Conservation (phyloP, 35 echinoderm and acorn worm genomes). For the Holothuria glaberrima region DNA sequence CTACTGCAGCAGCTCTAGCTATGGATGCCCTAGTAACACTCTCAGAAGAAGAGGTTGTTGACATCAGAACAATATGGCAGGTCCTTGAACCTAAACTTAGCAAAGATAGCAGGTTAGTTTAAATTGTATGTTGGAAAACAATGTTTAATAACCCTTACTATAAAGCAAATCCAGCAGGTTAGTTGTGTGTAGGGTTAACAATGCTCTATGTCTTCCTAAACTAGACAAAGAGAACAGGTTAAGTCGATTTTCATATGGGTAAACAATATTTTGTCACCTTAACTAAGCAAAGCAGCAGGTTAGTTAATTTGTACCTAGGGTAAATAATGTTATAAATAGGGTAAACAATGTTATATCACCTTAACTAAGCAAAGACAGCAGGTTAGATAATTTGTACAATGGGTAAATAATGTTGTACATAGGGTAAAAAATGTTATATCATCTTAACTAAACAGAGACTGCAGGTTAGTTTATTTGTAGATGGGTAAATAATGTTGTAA, state of each 20-base stretch:
- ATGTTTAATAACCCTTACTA: too few relatives aligned
- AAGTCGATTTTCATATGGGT: not conserved
- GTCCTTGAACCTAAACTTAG: conserved; percentile 72
- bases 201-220: not conserved
- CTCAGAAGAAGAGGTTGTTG: conserved; percentile 74
- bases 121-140: too few relatives aligned
- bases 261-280: not conserved
- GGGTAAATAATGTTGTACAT: too few relatives aligned
- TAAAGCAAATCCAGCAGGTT: too few relatives aligned
- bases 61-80: conserved; percentile 78
- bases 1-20: conserved; percentile 70
- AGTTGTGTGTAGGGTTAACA: too few relatives aligned
- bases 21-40: conserved; percentile 56
- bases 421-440: too few relatives aligned
- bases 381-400: too few relatives aligned
- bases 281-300: not conserved
- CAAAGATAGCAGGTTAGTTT: conserved; percentile 2
- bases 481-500: too few relatives aligned
- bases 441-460: too few relatives aligned
- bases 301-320: not conserved
- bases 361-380: conserved; percentile 7
- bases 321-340: not conserved
- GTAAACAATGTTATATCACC: not conserved
- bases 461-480: too few relatives aligned
- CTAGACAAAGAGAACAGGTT: not conserved